phyloP scores from a whole-genome alignment of 2,113 vertebrate species.

The Vulpes lagopus region DNA sequence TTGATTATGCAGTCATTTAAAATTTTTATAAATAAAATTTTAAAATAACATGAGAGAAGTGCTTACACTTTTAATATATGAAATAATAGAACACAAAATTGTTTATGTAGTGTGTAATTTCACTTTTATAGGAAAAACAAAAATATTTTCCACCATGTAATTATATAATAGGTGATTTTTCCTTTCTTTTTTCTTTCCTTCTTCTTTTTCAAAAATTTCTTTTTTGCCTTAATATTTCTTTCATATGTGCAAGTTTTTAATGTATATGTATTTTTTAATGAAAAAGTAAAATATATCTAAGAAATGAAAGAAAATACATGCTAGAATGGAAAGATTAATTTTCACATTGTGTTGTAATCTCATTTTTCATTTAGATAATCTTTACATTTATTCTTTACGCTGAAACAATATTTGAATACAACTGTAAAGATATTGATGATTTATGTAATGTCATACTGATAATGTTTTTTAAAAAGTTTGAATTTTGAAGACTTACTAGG shows the following conservation, averaged over 20 bases:
- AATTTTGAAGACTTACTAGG: not conserved
- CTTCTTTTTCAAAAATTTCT: not conserved
- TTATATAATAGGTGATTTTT: not conserved
- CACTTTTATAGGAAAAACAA: not conserved
- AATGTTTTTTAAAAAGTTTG: not conserved
- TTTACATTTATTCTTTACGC: not conserved
- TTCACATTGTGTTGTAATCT: not conserved
- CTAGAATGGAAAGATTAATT: not conserved
- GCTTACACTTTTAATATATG: not conserved
- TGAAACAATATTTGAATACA: not conserved
- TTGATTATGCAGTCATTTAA: not conserved
- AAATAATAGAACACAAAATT: not conserved
- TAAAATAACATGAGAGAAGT: not conserved
- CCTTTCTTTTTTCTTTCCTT: not conserved
- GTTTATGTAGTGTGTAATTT: not conserved
- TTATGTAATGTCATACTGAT: not conserved
- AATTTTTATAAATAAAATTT: constrained; percentile 17
- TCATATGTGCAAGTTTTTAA: not conserved
- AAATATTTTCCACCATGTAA: not conserved
- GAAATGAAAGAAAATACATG: not conserved
- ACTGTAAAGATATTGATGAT: not conserved
- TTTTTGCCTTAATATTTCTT: not conserved
- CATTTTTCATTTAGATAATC: not conserved
- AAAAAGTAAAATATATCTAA: not conserved
- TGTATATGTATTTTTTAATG: not conserved